A percentile compares a stretch with the other conserved stretches of the same genome.
phyloP scores from a whole-genome alignment of 1,140 invertebrate genomes.

The Tachypleus tridentatus region DNA sequence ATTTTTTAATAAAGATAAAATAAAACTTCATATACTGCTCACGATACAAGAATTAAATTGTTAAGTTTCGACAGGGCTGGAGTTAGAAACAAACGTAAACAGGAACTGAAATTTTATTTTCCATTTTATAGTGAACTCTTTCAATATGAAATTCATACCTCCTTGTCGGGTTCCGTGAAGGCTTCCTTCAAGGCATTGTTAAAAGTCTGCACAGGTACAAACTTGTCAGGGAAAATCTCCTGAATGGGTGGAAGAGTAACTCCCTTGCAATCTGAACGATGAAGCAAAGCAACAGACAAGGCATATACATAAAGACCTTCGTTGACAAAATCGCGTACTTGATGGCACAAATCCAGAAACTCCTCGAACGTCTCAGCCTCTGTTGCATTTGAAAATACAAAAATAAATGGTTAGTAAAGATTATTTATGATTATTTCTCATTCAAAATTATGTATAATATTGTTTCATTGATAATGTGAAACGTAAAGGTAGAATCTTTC shows the following conservation, averaged over 20 bases:
- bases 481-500: no score
- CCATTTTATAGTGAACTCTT: no score
- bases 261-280: slow-evolving; percentile 37
- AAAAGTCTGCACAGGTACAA: slow-evolving; percentile 22
- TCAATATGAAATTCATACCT: slow-evolving; percentile 3
- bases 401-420: no score
- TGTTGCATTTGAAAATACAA: not conserved
- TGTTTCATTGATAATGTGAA: no score
- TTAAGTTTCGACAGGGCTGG: no score
- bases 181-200: slow-evolving; percentile 12
- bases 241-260: slow-evolving; percentile 49
- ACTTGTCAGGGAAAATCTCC: slow-evolving; percentile 45
- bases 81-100: no score
- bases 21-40: no score
- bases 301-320: slow-evolving; percentile 15
- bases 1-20: no score
- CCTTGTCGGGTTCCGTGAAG: slow-evolving; percentile 10
- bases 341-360: slow-evolving; percentile 18
- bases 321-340: slow-evolving; percentile 16
- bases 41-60: no score
- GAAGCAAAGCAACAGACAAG: slow-evolving; percentile 16
- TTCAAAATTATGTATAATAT: no score
- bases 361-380: slow-evolving; percentile 17
- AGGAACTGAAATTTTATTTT: no score
- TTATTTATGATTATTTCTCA: no score